Conservation (phyloP, 2,113 vertebrate genomes). For the Melanerpes formicivorus region DNA sequence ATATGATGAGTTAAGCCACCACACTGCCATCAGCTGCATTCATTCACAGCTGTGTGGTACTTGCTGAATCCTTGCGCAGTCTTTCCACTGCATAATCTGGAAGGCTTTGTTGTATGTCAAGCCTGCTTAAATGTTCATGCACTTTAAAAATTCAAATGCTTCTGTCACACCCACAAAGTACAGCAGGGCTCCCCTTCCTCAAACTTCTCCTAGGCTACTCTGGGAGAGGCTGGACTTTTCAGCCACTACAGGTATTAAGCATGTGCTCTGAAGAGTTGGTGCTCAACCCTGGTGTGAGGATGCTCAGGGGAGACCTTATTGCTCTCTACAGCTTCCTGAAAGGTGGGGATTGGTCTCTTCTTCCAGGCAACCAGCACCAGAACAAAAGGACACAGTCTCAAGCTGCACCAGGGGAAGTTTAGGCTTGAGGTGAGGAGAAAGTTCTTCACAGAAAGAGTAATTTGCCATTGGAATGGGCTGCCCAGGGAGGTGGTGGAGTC, state of each 20-base stretch:
- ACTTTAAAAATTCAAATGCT: not conserved
- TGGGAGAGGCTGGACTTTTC: not conserved
- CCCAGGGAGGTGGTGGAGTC: too few relatives aligned
- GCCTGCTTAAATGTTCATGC: not conserved
- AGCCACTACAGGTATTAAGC: not conserved
- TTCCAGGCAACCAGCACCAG: too few relatives aligned
- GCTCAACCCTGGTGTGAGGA: not conserved
- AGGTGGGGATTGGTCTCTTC: too few relatives aligned
- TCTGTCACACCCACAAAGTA: not conserved
- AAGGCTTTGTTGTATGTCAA: not conserved
- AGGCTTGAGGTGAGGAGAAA: too few relatives aligned
- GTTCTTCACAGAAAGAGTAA: too few relatives aligned
- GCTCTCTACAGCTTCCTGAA: too few relatives aligned
- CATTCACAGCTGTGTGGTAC: not conserved
- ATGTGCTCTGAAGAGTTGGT: not conserved
- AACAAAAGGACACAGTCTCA: too few relatives aligned
- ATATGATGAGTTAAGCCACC: not conserved
- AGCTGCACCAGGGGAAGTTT: too few relatives aligned
- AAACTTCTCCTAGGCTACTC: not conserved
- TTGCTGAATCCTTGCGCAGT: not conserved
- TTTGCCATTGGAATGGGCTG: too few relatives aligned
- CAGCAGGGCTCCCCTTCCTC: not conserved
- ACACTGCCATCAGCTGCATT: not conserved
- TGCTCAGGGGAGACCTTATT: too few relatives aligned
- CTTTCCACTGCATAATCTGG: not conserved